Evolutionary conservation across 1,140 invertebrate species (phyloP), one percentile per base, ranked within the genome.

Genomic region (Chironomus tepperi): DNA sequence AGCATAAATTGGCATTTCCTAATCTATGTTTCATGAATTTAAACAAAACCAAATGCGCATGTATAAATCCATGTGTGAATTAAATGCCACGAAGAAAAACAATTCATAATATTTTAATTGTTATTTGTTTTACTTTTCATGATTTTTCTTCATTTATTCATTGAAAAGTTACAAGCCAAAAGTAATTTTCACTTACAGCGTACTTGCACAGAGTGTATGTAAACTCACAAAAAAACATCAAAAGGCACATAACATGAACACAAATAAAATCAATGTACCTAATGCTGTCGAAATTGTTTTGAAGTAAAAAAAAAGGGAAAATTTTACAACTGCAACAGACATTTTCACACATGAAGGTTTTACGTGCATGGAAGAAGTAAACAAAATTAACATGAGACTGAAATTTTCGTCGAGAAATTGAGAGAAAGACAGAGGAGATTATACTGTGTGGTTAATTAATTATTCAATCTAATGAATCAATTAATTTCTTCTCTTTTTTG

Each of bases 401-500:
- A 34, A 34, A 34, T 34, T 34, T 34, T 34, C 24, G 24, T 34
- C 24, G 24, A 34, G 5, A 34, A 34, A 34, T 34, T 34, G 24
- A 5, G 24, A 34, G 24, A 34, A 34, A 34, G 24, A 34, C 24
- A 34, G 24, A 34, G 2, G 24, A 34, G 24, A 34, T 57, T n/a
- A 57, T 15, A 57, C n/a, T 57, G 8, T 57, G 47, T 57, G 47
- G 12, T n/a, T 57, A 57, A 57, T 57, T 57, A 57, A 57, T 57
- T 57, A 57, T 57, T 57, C 47, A 57, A 57, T 57, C 47, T 57
- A 57, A 57, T 57, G 47, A 57, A 57, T 57, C 47, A 57, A 57
- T 57, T 57, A 57, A 12, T 5, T 57, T 57, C 47, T 12, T 57
- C 10, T 57, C 43, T 57, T 12, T 9, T n/a, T 0, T 57, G 47